Conservation (phyloP, 2,113 vertebrate species). For the Indicator maculatus region DNA sequence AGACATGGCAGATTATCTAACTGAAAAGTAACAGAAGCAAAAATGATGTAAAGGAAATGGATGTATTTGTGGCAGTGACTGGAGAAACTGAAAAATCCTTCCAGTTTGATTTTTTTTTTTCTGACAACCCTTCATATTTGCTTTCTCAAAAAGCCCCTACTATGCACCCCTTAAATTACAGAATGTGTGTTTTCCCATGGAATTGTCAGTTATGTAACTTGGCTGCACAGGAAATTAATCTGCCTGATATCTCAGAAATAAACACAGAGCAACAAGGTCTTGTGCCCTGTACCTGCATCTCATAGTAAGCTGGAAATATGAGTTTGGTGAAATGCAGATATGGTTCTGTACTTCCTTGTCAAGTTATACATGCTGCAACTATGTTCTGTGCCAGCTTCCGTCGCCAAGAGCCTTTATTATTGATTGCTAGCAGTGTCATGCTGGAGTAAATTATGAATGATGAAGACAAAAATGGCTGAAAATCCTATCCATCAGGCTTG, state of each 20-base stretch:
- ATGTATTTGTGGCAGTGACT: background rate
- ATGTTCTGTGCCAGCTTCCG: background rate
- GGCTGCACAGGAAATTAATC: background rate
- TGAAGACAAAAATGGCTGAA: constrained; percentile 4
- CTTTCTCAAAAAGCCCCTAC: background rate
- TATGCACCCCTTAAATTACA: background rate
- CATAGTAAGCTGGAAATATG: accelerated
- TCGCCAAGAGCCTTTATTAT: background rate
- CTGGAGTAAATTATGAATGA: constrained; percentile 17
- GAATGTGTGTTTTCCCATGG: background rate
- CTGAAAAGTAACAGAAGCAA: background rate
- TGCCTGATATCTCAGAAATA: background rate
- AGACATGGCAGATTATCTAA: background rate
- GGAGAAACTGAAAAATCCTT: background rate
- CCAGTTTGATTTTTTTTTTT: background rate
- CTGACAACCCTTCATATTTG: background rate
- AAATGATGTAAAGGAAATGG: background rate
- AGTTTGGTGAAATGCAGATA: background rate
- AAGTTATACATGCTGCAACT: background rate
- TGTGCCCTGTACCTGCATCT: background rate
- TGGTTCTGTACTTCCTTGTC: background rate
- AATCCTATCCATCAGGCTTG: background rate
- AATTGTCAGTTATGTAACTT: background rate
- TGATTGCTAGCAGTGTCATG: background rate
- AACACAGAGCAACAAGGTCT: background rate